Base-by-base conservation (phyloP, 2,113 vertebrate genomes). In the Daphoenositta chrysoptera region DNA sequence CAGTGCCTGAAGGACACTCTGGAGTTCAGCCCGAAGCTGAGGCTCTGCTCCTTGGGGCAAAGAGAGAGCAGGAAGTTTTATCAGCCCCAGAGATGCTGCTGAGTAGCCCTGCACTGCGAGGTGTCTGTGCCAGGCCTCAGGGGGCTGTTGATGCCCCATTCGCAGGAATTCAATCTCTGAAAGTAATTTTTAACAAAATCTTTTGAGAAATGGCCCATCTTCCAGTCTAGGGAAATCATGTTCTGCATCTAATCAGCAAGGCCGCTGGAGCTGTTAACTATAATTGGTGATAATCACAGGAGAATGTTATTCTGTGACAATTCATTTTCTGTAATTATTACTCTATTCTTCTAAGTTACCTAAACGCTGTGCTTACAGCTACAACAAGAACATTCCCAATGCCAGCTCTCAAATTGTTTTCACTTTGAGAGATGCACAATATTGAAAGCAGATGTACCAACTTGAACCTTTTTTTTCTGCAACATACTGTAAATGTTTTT, bases 401-500 rank as follows among this genome's bases (percentile, higher is more conserved):
- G 98, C 98, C 97, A 99, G 93, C 92, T 97, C 97, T 98, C 98
- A 98, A 99, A 96, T 83, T 98, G 98, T 96, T 97, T 99, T 98
- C 98, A 98, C 97, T 98, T 98, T 98, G 91, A 80, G 98, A 98
- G 98, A 98, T 98, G 98, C 97, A 51, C 93, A 93, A 97, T 98
- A 99, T 99, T 98, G 98, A 98, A 99, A 99, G 98, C 99, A 99
- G 98, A 99, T 99, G 99, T 99, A 98, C 93, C 92, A 97, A 97
- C 96, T 63, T 78, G 95, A 98, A 81, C 60, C 37, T 86, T 76
- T 65, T 73, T 72, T 75, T 64, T 80, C 69, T 77, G 56, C 57
- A 91, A 84, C 56, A 70, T 96, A 97, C 94, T 98, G 94, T 98
- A 98, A 98, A 98, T 96, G 97, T 97, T 98, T 98, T 98, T 97